Evolutionary conservation across 2,797 vertebrate genomes (phyloP), one percentile per base, ranked within the genome.

Genomic region (Cynopterus sphinx): DNA sequence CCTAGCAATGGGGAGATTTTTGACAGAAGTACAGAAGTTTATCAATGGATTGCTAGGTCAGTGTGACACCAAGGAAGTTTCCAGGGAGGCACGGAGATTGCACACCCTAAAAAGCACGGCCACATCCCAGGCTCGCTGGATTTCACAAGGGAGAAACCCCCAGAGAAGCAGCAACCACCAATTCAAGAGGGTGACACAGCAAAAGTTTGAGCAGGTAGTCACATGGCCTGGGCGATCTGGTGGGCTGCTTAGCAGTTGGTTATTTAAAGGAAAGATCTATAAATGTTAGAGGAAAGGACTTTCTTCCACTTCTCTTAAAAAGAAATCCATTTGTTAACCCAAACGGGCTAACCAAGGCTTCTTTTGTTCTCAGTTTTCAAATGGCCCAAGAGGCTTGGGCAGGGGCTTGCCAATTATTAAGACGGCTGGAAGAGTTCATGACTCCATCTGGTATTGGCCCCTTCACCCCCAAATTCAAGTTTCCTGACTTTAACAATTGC

Each of bases 101-200:
- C 5, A 21, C 9, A n/a, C 39, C n/a, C 13, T n/a, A 39, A 67
- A 26, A 28, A 88, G 46, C 41, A 4, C 0, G 31, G 2, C 31
- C 36, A 1, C 16, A 0, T 36, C 13, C 7, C 41, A 2, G 11
- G 9, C 5, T 17, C 3, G 0, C 24, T 65, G 19, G 5, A 36
- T 79, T 71, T 46, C 87, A 85, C 41, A 71, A 46, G 16, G 26
- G 21, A 55, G 53, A 51, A 74, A 24, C 12, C 16, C 36, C 15
- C 11, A 31, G n/a, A 33, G 12, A 2, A 36, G 16, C 24, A 46
- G 79, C 17, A 74, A 24, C 12, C 4, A 5, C 53, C 26, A 28
- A 41, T 26, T 68, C 22, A 43, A 28, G 17, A 22, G 51, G 26
- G 59, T n/a, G 26, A 16, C 46, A 11, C 28, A 46, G 65, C 63